phyloP scores from a whole-genome alignment of 2,113 vertebrate species.

The Nettapus auritus region DNA sequence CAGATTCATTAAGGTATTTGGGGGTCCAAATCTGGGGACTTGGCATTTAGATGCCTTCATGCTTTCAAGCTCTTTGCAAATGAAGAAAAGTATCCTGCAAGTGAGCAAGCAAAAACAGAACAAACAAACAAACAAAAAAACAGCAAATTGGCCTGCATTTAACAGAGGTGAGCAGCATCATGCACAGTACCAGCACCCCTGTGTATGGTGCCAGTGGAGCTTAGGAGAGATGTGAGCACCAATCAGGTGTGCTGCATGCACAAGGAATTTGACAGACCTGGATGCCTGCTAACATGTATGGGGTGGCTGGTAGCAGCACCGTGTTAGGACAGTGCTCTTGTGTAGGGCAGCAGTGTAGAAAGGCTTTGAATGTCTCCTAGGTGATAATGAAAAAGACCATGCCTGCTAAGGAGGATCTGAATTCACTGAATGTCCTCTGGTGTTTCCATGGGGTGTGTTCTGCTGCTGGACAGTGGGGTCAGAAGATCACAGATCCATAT shows the following conservation, averaged over 20 bases:
- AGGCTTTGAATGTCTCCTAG: neutral
- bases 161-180: fast-evolving
- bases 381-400: neutral
- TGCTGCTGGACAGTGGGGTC: neutral
- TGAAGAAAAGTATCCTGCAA: too few species aligned
- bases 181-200: neutral
- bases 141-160: neutral
- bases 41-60: neutral
- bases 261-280: neutral
- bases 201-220: fast-evolving
- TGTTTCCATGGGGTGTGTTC: neutral
- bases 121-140: neutral
- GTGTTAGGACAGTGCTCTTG: neutral
- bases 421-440: neutral
- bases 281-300: fast-evolving
- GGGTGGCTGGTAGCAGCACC: neutral
- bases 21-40: neutral
- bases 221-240: neutral
- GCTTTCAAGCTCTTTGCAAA: neutral
- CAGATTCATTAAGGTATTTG: neutral
- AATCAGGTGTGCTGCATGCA: fast-evolving
- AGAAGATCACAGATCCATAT: neutral
- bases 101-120: neutral
- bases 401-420: neutral
- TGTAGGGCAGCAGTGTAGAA: neutral